A percentile compares a stretch with the other conserved stretches of the same genome.
These are phyloP conservation scores for Motacilla alba DNA, from an alignment of 2,113 vertebrate species.

Conservation along the genomic window DNA sequence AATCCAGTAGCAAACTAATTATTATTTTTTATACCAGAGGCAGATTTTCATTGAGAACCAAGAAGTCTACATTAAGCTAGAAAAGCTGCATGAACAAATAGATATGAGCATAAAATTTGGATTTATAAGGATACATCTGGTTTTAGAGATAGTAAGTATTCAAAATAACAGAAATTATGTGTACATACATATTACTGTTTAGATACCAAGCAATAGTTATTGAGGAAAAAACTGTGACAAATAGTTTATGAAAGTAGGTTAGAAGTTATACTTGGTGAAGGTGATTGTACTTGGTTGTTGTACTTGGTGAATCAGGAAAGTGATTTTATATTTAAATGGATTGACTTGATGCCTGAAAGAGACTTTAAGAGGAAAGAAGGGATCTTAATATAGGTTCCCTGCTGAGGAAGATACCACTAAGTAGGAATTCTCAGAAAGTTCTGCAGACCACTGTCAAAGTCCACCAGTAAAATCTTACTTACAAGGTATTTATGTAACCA, in stretches of 20 bases:
- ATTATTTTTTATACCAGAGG: neutral
- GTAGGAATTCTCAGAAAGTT: neutral
- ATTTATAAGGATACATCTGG: neutral
- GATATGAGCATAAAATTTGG: neutral
- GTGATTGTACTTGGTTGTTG: neutral
- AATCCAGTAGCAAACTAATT: neutral
- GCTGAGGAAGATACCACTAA: neutral
- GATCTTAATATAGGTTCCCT: neutral
- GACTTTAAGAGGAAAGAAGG: neutral
- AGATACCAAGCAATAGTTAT: neutral
- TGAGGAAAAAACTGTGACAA: neutral
- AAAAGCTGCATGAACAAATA: neutral
- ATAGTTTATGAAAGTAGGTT: neutral
- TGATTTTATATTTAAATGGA: neutral
- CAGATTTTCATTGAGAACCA: neutral
- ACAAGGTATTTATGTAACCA: neutral
- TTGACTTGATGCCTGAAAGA: neutral
- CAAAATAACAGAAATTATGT: neutral
- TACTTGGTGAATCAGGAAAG: neutral
- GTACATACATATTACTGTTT: neutral
- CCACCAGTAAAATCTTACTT: neutral
- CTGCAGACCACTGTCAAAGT: neutral
- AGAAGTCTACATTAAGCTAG: neutral
- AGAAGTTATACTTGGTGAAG: neutral
- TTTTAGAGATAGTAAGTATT: neutral